A percentile compares a stretch with the other conserved stretches of the same genome.
These are phyloP conservation scores for Nycticryphes semicollaris DNA, from an alignment of 2,113 vertebrate genomes.

Conservation along the genomic window DNA sequence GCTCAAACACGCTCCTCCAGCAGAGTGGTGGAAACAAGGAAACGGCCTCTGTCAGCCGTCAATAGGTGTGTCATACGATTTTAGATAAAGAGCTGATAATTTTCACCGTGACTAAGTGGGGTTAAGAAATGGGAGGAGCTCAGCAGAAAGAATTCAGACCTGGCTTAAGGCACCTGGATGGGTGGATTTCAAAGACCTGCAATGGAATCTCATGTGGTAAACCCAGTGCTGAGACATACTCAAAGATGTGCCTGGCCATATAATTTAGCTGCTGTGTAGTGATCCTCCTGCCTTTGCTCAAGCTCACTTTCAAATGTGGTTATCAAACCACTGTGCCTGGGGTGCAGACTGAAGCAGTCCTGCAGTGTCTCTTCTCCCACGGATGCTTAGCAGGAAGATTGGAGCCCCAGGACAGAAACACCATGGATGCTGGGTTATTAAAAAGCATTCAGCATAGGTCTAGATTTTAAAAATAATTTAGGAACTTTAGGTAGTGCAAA, in stretches of 20 bases:
- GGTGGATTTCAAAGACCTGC: background rate
- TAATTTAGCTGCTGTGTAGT: background rate
- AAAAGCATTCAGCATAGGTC: background rate
- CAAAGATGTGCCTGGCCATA: background rate
- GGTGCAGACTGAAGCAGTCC: background rate
- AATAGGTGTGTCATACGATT: background rate
- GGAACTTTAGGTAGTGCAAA: background rate
- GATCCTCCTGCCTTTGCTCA: background rate
- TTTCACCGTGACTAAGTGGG: background rate
- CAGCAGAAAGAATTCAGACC: background rate
- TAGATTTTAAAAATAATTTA: background rate
- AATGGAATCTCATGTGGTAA: background rate
- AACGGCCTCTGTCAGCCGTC: background rate
- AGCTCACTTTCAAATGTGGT: background rate
- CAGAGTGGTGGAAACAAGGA: background rate
- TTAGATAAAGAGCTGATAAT: slow-evolving; percentile 12
- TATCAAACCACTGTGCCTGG: background rate
- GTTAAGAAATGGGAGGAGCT: slow-evolving; percentile 9
- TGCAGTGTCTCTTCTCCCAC: background rate
- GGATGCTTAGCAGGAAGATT: background rate
- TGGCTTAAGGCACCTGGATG: background rate
- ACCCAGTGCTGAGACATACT: background rate
- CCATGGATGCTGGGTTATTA: background rate
- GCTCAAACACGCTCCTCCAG: fast-evolving
- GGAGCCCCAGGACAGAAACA: background rate